A percentile compares a stretch with the other conserved stretches of the same genome.
Evolutionary conservation across 2,113 vertebrate genomes (phyloP).

Genomic region (Columbina picui): DNA sequence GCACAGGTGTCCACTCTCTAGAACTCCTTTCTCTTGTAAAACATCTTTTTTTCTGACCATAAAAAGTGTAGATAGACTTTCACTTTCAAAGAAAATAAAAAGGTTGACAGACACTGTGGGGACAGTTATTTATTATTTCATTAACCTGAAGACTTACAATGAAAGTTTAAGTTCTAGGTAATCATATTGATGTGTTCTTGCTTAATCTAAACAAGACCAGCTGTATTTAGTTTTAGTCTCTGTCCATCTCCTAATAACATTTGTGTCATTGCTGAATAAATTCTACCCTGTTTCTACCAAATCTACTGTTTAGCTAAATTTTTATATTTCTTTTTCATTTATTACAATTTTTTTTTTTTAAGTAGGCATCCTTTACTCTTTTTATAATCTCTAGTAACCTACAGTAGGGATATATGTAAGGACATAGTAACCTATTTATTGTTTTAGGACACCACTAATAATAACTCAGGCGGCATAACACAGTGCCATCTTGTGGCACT

Average conservation of each 20-base stretch:
- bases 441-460: background rate
- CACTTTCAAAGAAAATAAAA: background rate
- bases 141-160: background rate
- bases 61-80: background rate
- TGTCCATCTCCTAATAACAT: background rate
- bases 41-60: background rate
- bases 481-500: constrained; percentile 66
- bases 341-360: background rate
- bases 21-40: background rate
- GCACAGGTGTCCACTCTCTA: background rate
- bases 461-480: background rate
- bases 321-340: background rate
- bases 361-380: background rate
- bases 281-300: background rate
- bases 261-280: background rate
- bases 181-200: background rate
- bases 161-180: background rate
- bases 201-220: background rate
- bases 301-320: background rate
- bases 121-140: background rate
- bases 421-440: background rate
- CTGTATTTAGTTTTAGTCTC: background rate
- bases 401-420: too few relatives aligned
- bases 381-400: background rate
- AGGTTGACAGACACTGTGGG: background rate